Base-by-base conservation (phyloP, 2,113 vertebrate species). In the Tichodroma muraria region DNA sequence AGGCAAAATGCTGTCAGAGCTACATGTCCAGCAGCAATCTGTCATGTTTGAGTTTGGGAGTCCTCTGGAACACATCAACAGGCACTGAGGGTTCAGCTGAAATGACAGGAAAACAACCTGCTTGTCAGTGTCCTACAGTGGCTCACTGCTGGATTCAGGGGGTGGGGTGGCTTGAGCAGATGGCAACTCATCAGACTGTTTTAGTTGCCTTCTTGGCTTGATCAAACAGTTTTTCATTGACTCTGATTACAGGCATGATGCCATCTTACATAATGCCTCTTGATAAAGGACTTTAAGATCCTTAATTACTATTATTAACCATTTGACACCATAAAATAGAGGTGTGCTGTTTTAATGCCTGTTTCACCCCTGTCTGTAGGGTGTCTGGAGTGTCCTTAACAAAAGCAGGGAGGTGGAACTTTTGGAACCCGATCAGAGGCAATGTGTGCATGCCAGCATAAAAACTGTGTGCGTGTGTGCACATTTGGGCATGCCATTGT, bases 121-220 rank as follows among this genome's bases (percentile, higher is more conserved):
- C 16, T 24, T 70, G 28, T 31, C 54, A 35, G 52, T 44, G 68
- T 60, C 93, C 80, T 94, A 90, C 44, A 75, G 94, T 47, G 89
- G 81, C 49, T 75, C 35, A 9, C 22, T 22, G 72, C 88, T 75
- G 64, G 18, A 9, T 13, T 4, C 22, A 23, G 76, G 66, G 78
- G 59, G 10, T 13, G 77, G 80, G 71, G 89, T 86, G 69, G 61
- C 76, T 52, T 8, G 49, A 86, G 89, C 95, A 95, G 94, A 93
- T 90, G 91, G 96, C 35, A 68, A 83, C 56, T 30, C 1, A 2
- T 40, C 3, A 8, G 64, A 80, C 35, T 38, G 25, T 30, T 35
- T 59, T 8, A 70, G n/a, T 82, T 83, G 84, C 40, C 52, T 68
- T 61, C 61, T 69, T 86, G 90, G 59, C 88, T 92, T 54, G 27